These are phyloP conservation scores for Liasis olivaceus DNA, from an alignment of 2,797 vertebrate genomes.

Conservation along the genomic window DNA sequence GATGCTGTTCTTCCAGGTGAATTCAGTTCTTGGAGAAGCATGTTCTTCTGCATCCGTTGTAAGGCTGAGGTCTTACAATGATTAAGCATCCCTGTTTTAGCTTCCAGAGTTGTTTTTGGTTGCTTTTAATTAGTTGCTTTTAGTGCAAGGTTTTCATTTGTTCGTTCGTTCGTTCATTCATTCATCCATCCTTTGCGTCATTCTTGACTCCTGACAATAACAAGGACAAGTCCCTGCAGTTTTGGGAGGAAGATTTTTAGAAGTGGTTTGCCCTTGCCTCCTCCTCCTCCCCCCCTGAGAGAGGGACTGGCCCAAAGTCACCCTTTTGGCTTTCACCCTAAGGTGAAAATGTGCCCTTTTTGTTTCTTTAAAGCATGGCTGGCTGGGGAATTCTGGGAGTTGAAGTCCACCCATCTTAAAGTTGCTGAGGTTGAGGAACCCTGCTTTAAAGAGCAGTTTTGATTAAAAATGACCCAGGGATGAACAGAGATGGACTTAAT, in stretches of 20 bases:
- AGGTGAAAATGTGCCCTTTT: no score
- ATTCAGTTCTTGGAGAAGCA: neutral
- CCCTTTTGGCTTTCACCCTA: neutral
- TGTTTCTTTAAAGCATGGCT: no score
- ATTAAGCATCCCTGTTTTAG: neutral
- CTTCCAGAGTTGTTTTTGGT: neutral
- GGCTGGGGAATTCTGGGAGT: no score
- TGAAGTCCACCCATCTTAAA: no score
- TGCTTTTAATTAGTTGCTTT: neutral
- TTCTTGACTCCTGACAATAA: neutral
- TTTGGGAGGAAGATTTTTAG: neutral
- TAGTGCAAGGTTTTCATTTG: neutral
- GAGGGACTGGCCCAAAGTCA: neutral
- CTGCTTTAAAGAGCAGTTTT: no score
- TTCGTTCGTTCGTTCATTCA: neutral
- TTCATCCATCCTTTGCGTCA: no score
- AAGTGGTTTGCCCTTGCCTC: neutral
- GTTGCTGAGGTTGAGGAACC: no score
- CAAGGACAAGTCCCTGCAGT: neutral
- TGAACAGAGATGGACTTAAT: no score
- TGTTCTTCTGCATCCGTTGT: neutral
- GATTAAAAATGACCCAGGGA: no score
- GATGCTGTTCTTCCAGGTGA: constrained; percentile 85
- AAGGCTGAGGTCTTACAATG: neutral
- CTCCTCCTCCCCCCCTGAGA: neutral